phyloP scores from a whole-genome alignment of 1,140 invertebrate species.

The Acyrthosiphon pisum region DNA sequence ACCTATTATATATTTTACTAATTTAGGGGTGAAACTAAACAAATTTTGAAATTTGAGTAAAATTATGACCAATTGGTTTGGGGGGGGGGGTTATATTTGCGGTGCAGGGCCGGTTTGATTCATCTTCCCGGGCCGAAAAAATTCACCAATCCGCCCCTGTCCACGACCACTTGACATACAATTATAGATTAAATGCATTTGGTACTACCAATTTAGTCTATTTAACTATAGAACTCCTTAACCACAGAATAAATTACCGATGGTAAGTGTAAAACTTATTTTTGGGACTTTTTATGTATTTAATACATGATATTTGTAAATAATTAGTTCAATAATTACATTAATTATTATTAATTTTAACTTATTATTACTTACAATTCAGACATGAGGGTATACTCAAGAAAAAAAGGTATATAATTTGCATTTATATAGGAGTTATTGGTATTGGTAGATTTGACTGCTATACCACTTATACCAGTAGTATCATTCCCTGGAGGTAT shows the following conservation, averaged over 20 bases:
- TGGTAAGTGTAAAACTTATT: neutral
- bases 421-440: constrained; percentile 38
- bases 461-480: constrained; percentile 42
- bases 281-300: neutral
- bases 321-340: neutral
- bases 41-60: no score
- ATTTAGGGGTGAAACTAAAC: no score
- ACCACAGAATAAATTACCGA: neutral
- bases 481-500: constrained; percentile 37
- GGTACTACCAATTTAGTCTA: neutral
- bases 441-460: neutral
- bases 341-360: neutral
- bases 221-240: neutral
- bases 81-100: no score
- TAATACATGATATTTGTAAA: neutral
- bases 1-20: no score
- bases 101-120: no score
- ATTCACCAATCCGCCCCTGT: no score
- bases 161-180: neutral
- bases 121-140: no score
- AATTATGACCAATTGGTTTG: no score
- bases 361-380: constrained; percentile 56
- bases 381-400: constrained; percentile 55
- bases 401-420: constrained; percentile 43
- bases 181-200: neutral